Evolutionary conservation across 2,888 invertebrate genomes (phyloP).

Genomic region (Epicampocera succincta): DNA sequence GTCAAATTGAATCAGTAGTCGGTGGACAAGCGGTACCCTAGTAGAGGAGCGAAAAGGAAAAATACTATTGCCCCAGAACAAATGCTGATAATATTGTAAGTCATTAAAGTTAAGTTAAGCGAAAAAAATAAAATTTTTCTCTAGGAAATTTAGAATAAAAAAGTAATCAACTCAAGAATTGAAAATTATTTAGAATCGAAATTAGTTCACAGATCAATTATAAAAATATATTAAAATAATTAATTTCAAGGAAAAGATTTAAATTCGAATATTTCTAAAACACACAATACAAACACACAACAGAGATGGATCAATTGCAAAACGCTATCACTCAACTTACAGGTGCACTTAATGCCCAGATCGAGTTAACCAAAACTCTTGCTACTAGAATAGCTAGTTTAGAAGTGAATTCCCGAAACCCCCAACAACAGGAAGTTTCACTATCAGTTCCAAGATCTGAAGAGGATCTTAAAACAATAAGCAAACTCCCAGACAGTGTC

Average conservation of each 20-base stretch:
- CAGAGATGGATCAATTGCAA: slow-evolving; percentile 2
- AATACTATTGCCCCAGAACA: neutral
- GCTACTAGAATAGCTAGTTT: neutral
- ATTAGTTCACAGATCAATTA: neutral
- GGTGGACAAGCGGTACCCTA: too few relatives aligned
- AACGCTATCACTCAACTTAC: slow-evolving; percentile 12
- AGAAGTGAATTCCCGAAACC: neutral
- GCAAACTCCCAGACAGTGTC: slow-evolving; percentile 18
- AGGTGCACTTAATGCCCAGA: slow-evolving; percentile 16
- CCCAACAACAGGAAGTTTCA: neutral
- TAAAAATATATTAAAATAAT: slow-evolving; percentile 1
- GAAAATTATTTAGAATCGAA: neutral
- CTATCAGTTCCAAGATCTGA: slow-evolving; percentile 9
- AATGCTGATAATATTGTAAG: slow-evolving; percentile 4
- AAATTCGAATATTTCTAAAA: slow-evolving; percentile 4
- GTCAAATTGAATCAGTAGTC: too few relatives aligned
- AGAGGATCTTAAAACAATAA: neutral
- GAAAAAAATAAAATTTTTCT: neutral
- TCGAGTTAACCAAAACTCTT: neutral
- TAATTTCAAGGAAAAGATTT: too few relatives aligned
- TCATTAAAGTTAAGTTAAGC: neutral
- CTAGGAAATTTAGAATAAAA: slow-evolving; percentile 3
- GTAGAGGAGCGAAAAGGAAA: too few relatives aligned
- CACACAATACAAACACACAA: slow-evolving; percentile 5
- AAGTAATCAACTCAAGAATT: neutral